Conservation (phyloP, 2,888 invertebrate species). For the Acrocera orbiculus region DNA sequence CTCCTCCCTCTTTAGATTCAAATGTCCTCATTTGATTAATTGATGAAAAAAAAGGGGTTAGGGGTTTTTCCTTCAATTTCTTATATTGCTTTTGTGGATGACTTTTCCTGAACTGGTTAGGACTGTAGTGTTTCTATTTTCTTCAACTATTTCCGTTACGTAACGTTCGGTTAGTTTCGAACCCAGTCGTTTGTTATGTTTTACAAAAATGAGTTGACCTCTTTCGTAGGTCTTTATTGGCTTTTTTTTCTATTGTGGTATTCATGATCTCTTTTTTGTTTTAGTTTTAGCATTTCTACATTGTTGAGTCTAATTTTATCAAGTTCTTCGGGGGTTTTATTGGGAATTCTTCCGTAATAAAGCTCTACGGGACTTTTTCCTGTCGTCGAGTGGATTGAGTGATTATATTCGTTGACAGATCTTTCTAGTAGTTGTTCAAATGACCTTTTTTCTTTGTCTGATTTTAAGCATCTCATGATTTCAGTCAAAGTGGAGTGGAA, state of each 20-base stretch:
- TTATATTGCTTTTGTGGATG: constrained; percentile 8
- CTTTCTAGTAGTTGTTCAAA: constrained; percentile 11
- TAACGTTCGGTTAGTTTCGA: constrained; percentile 8
- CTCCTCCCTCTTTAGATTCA: too few species aligned
- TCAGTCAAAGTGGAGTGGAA: constrained; percentile 12
- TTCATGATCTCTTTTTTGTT: constrained; percentile 9
- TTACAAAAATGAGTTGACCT: constrained; percentile 7
- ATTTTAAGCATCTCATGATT: constrained; percentile 12
- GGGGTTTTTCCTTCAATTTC: too few species aligned
- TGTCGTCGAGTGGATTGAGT: constrained; percentile 8
- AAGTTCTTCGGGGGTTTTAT: constrained; percentile 6
- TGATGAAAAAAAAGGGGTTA: too few species aligned
- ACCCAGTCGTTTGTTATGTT: constrained; percentile 7
- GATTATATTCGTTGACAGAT: constrained; percentile 7
- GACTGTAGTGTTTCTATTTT: constrained; percentile 7
- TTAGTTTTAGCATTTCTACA: constrained; percentile 7
- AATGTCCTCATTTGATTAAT: too few species aligned
- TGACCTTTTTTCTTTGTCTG: constrained; percentile 2
- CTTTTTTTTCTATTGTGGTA: constrained; percentile 8
- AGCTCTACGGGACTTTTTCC: constrained; percentile 9
- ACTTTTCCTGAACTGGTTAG: constrained; percentile 8
- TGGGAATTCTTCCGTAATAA: constrained; percentile 5
- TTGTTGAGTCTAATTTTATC: constrained; percentile 6
- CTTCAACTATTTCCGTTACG: constrained; percentile 8
- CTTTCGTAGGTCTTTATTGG: constrained; percentile 6